A percentile compares a stretch with the other conserved stretches of the same genome.
These are phyloP conservation scores for Fragum fragum DNA, from an alignment of 2,888 invertebrate species.

Conservation along the genomic window DNA sequence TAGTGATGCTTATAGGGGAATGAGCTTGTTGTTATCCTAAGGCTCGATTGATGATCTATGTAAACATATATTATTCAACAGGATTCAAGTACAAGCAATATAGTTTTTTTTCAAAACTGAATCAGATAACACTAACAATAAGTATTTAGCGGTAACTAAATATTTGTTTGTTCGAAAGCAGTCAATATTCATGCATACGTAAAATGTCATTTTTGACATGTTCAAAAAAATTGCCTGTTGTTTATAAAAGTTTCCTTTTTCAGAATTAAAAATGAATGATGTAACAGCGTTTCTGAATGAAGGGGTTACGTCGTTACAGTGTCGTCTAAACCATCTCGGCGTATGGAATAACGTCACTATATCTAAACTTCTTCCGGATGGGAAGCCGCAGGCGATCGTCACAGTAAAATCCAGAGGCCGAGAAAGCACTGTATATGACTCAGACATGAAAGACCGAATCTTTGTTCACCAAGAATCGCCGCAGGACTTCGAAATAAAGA, in stretches of 20 bases:
- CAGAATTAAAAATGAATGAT: slow-evolving; percentile 36
- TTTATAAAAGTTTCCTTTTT: neutral
- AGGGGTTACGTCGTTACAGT: slow-evolving; percentile 62
- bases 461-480: slow-evolving; percentile 44
- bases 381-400: neutral
- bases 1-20: no score
- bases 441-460: slow-evolving; percentile 42
- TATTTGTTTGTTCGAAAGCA: no score
- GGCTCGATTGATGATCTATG: no score
- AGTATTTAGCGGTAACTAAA: no score
- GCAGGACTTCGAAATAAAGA: slow-evolving; percentile 52
- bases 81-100: no score
- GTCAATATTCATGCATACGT: no score
- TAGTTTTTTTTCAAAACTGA: no score
- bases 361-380: slow-evolving; percentile 24
- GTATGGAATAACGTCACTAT: slow-evolving; percentile 57
- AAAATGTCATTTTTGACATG: no score
- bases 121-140: no score
- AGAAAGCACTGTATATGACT: neutral
- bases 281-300: slow-evolving; percentile 62
- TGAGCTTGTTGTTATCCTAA: no score
- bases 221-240: no score
- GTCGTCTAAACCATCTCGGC: slow-evolving; percentile 67
- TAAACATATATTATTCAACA: no score
- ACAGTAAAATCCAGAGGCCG: neutral